These are phyloP conservation scores for Coluber constrictor DNA, from an alignment of 2,797 vertebrate genomes.

Conservation along the genomic window DNA sequence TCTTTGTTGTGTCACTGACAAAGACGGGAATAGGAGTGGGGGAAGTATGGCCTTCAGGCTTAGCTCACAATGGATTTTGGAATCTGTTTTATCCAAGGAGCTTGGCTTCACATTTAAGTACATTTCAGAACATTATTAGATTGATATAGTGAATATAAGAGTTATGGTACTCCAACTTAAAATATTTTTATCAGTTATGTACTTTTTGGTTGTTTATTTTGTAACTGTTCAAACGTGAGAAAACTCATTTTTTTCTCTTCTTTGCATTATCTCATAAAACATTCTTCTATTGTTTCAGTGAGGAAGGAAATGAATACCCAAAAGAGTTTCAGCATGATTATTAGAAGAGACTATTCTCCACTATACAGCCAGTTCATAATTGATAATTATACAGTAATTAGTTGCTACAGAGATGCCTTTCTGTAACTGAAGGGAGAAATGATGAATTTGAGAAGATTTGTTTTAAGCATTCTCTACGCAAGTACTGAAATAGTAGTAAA, in stretches of 20 bases:
- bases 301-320: constrained; percentile 61
- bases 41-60: constrained; percentile 39
- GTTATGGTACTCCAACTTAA: constrained; percentile 46
- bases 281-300: constrained; percentile 61
- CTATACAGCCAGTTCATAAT: constrained; percentile 56
- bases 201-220: constrained; percentile 65
- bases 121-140: constrained; percentile 53
- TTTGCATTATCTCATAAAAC: constrained; percentile 59
- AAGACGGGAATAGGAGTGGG: constrained; percentile 38
- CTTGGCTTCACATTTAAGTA: constrained; percentile 64
- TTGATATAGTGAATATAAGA: constrained; percentile 55
- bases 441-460: constrained; percentile 38
- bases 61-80: constrained; percentile 45
- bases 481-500: constrained; percentile 45
- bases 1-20: constrained; percentile 54
- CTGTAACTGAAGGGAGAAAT: constrained; percentile 53
- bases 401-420: constrained; percentile 47
- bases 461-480: constrained; percentile 38
- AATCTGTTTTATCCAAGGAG: constrained; percentile 55
- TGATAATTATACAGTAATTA: constrained; percentile 43
- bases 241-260: constrained; percentile 9
- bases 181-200: constrained; percentile 39
- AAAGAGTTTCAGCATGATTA: constrained; percentile 53
- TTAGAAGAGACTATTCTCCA: constrained; percentile 47
- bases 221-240: constrained; percentile 58